phyloP scores from a whole-genome alignment of 2,888 invertebrate genomes.

The Nowickia ferox region DNA sequence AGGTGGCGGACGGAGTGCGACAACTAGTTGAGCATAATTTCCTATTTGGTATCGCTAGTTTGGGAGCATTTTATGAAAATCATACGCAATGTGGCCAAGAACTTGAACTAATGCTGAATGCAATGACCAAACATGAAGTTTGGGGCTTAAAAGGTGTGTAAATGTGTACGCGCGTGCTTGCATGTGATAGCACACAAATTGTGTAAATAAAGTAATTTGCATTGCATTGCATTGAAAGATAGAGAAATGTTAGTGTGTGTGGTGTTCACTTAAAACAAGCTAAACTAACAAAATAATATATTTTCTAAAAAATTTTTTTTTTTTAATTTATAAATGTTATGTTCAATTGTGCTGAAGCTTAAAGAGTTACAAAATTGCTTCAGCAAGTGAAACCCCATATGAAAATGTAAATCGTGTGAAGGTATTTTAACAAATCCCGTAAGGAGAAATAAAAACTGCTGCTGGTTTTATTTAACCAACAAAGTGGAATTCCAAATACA shows the following conservation, averaged over 20 bases:
- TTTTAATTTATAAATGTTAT: too few species aligned
- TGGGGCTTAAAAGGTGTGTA: constrained; percentile 78
- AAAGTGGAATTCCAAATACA: constrained; percentile 19
- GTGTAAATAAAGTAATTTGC: constrained; percentile 21
- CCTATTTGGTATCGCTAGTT: constrained; percentile 77
- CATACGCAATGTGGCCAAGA: constrained; percentile 75
- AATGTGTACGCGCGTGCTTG: not conserved
- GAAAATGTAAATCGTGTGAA: not conserved
- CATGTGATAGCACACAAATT: constrained; percentile 1
- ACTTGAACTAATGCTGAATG: constrained; percentile 75
- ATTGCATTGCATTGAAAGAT: not conserved
- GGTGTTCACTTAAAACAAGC: not conserved
- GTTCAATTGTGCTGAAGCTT: too few species aligned
- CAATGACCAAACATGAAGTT: constrained; percentile 72
- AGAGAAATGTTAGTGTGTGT: not conserved
- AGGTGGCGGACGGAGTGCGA: constrained; percentile 16
- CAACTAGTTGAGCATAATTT: constrained; percentile 74
- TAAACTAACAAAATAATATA: not conserved
- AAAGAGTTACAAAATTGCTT: not conserved
- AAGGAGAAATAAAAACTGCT: not conserved
- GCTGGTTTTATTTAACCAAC: not conserved
- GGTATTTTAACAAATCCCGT: not conserved
- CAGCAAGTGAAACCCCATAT: not conserved
- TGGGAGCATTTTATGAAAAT: constrained; percentile 74
- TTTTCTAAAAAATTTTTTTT: too few species aligned